phyloP scores from a whole-genome alignment of 30 jellyfish, hydroid and myxozoan species.

The Mastigias papua region DNA sequence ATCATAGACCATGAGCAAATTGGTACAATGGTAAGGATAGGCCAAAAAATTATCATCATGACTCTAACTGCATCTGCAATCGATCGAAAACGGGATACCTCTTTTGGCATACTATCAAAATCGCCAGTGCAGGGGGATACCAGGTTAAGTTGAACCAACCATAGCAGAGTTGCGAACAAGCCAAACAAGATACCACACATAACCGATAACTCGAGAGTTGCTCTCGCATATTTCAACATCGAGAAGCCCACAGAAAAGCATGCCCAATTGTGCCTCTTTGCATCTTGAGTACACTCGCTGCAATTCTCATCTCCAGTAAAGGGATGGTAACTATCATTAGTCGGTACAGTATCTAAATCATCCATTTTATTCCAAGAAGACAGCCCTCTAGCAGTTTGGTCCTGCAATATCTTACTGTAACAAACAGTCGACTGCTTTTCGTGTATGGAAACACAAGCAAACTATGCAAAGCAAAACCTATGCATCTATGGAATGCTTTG shows the following conservation, averaged over 20 bases:
- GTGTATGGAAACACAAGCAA: too few species aligned
- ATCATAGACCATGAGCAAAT: conserved; percentile 2
- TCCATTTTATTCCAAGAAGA: too few species aligned
- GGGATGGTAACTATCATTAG: not conserved
- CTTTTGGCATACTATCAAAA: not conserved
- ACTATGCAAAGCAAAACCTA: too few species aligned
- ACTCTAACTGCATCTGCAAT: conserved; percentile 1
- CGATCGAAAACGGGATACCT: not conserved
- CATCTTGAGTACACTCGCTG: not conserved
- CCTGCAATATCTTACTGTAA: too few species aligned
- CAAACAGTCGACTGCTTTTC: too few species aligned
- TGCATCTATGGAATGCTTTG: not conserved
- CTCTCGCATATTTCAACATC: not conserved
- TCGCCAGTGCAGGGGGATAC: conserved; percentile 3
- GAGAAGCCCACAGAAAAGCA: not conserved
- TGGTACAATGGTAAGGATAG: not conserved
- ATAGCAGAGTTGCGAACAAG: conserved; percentile 2
- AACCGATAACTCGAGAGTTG: not conserved
- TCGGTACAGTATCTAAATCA: too few species aligned
- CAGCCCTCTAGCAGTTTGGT: too few species aligned
- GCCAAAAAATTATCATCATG: conserved; percentile 14
- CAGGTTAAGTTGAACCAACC: conserved; percentile 33
- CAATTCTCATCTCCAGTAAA: not conserved
- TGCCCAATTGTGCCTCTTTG: not conserved
- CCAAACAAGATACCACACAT: conserved; percentile 4